A percentile compares a stretch with the other conserved stretches of the same genome.
Conservation (phyloP, 2,113 vertebrate species). For the Odocoileus hemionus region DNA sequence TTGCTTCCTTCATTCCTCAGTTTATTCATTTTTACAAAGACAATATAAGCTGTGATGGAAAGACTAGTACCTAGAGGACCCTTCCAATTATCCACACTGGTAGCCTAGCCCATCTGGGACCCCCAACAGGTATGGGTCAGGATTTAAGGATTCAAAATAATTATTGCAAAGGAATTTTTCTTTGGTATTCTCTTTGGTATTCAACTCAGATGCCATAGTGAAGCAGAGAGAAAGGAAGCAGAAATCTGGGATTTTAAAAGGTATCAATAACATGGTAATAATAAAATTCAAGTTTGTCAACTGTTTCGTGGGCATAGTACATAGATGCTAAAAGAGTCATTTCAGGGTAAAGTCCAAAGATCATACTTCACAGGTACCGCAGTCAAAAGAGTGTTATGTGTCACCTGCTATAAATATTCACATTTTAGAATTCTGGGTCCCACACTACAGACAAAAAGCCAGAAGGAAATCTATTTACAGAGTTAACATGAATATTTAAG, state of each 20-base stretch:
- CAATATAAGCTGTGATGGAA: constrained; percentile 70
- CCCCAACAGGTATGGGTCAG: constrained; percentile 39
- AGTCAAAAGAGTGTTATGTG: background rate
- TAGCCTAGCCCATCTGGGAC: constrained; percentile 38
- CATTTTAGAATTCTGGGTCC: background rate
- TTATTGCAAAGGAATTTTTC: constrained; percentile 56
- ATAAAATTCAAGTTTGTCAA: background rate
- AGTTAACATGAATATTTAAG: background rate
- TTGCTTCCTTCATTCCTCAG: constrained; percentile 37
- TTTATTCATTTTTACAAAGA: constrained; percentile 71
- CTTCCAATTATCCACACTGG: constrained; percentile 60
- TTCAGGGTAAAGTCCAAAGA: background rate
- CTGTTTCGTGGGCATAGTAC: background rate
- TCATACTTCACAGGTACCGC: background rate
- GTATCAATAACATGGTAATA: background rate
- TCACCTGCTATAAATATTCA: background rate
- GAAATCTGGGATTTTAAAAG: background rate
- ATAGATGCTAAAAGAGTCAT: background rate
- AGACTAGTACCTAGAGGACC: constrained; percentile 57
- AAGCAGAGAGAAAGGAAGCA: background rate
- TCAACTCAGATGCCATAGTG: background rate
- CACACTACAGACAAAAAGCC: background rate
- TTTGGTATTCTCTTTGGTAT: constrained; percentile 39
- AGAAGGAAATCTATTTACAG: background rate
- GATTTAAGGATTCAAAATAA: constrained; percentile 77